Evolutionary conservation across 2,888 invertebrate species (phyloP).

Genomic region (Zelleria hepariella): DNA sequence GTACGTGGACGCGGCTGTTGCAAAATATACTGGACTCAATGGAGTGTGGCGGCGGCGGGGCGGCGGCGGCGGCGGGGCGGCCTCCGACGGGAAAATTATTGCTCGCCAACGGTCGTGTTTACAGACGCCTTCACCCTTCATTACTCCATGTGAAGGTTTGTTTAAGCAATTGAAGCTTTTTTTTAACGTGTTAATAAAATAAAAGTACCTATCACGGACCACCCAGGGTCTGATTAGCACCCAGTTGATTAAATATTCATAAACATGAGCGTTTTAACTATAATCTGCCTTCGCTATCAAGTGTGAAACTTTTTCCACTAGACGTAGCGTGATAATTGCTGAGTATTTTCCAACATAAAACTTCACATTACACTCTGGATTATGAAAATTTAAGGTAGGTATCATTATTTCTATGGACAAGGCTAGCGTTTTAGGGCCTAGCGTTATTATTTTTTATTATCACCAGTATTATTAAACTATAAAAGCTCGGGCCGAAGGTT

Average conservation of each 20-base stretch:
- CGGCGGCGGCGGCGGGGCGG: constrained; percentile 13
- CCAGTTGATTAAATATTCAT: background rate
- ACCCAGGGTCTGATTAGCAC: too few relatives aligned
- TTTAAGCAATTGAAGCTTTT: background rate
- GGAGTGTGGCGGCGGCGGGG: constrained; percentile 18
- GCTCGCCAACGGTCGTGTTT: constrained; percentile 10
- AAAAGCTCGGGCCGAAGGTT: background rate
- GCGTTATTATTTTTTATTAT: background rate
- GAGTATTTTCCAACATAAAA: background rate
- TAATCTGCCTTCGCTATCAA: background rate
- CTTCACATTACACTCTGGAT: background rate
- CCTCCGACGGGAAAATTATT: constrained; percentile 13
- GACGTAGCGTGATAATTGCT: background rate
- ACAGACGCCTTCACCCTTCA: constrained; percentile 4
- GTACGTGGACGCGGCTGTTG: constrained; percentile 19
- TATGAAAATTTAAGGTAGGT: background rate
- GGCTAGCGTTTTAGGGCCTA: background rate
- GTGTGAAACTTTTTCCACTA: background rate
- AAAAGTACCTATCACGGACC: too few relatives aligned
- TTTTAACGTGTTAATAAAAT: background rate
- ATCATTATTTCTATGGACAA: background rate
- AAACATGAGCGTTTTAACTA: background rate
- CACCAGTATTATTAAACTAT: background rate
- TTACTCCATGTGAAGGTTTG: constrained; percentile 2
- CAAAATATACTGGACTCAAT: constrained; percentile 11